Conservation (phyloP, 2,888 invertebrate species). For the Tubulanus polymorphus region DNA sequence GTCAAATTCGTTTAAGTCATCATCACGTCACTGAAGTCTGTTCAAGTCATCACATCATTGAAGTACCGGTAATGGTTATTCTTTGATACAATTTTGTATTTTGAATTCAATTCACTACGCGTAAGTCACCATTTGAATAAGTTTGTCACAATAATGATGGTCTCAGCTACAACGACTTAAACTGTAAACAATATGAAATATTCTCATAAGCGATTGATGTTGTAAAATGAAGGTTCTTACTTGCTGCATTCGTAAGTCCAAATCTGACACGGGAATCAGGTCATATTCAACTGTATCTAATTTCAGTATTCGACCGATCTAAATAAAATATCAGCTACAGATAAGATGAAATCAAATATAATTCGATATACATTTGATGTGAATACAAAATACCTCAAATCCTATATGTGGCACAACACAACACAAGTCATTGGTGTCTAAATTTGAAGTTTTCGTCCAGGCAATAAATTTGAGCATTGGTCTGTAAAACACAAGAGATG, state of each 20-base stretch:
- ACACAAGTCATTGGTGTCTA: constrained; percentile 29
- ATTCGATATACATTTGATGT: not conserved
- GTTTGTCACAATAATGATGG: no score
- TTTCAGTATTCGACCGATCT: constrained; percentile 35
- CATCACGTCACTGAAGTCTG: not conserved
- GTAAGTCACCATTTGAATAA: no score
- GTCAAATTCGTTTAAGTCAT: no score
- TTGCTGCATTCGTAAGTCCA: constrained; percentile 41
- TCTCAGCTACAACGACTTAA: no score
- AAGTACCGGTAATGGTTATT: not conserved
- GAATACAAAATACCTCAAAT: constrained; percentile 31
- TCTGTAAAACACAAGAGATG: no score
- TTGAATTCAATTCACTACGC: not conserved
- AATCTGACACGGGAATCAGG: constrained; percentile 29
- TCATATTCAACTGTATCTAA: constrained; percentile 41
- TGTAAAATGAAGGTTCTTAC: constrained; percentile 21
- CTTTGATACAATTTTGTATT: constrained; percentile 2
- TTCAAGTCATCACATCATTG: not conserved
- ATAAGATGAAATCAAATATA: not conserved
- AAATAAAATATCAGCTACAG: not conserved
- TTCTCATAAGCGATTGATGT: not conserved
- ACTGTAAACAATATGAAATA: not conserved
- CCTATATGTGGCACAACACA: constrained; percentile 45
- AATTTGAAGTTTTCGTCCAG: no score
- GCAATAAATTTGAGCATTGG: no score